These are phyloP conservation scores for Anaspis maculata DNA, from an alignment of 2,888 invertebrate species.

Conservation along the genomic window DNA sequence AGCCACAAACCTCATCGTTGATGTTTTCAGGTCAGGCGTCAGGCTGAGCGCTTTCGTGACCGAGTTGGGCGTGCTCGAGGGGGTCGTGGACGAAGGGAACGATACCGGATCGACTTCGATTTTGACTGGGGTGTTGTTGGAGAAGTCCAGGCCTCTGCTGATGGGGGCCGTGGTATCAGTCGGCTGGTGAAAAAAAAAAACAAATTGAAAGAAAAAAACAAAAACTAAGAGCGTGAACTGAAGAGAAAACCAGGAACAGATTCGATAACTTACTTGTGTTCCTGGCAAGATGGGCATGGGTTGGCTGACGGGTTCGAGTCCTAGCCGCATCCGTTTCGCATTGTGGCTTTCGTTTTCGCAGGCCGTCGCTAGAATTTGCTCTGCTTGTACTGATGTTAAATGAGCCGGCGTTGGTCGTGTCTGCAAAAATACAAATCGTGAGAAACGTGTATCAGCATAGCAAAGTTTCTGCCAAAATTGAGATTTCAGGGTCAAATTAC, in stretches of 20 bases:
- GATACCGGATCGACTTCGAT: constrained; percentile 36
- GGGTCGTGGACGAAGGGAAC: constrained; percentile 40
- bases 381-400: constrained; percentile 92
- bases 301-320: constrained; percentile 89
- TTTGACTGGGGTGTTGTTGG: constrained; percentile 35
- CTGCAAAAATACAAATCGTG: constrained; percentile 53
- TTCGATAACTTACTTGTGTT: constrained; percentile 44
- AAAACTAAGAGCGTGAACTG: background rate
- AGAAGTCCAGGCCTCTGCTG: constrained; percentile 38
- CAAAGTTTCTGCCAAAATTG: background rate
- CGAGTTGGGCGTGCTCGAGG: constrained; percentile 45
- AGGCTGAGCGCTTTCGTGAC: constrained; percentile 45
- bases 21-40: constrained; percentile 28
- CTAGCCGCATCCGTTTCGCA: constrained; percentile 93
- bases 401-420: constrained; percentile 93
- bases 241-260: background rate
- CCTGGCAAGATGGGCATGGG: constrained; percentile 73
- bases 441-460: no score
- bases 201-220: constrained; percentile 16
- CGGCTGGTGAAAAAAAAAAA: constrained; percentile 43
- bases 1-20: constrained; percentile 29
- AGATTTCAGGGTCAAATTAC: background rate
- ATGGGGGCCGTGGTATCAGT: constrained; percentile 54
- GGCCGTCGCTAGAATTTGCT: constrained; percentile 89
- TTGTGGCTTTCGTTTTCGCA: constrained; percentile 97